Percentiles rank a stretch among this genome's conserved stretches.
These are phyloP conservation scores for Brachypodius melanocephalos DNA, from an alignment of 2,113 vertebrate species.

Conservation along the genomic window DNA sequence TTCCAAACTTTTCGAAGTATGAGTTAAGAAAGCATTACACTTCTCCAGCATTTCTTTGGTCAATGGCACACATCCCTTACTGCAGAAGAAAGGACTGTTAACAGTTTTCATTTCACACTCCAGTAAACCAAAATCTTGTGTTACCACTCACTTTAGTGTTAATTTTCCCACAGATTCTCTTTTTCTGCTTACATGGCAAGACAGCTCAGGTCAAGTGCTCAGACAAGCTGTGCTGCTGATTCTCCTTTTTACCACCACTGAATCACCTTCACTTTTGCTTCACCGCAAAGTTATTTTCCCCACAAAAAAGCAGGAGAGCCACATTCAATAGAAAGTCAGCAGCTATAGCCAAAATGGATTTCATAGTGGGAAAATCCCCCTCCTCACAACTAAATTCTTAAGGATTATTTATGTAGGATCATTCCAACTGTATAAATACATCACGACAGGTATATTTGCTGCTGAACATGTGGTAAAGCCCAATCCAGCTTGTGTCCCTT, in stretches of 20 bases:
- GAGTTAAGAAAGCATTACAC: background rate
- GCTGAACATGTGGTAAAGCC: background rate
- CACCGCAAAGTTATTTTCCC: background rate
- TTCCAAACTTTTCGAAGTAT: background rate
- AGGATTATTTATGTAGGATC: background rate
- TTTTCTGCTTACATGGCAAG: conserved; percentile 60
- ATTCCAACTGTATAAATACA: background rate
- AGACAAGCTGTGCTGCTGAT: conserved; percentile 45
- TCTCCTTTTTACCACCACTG: conserved; percentile 34
- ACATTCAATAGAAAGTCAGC: background rate
- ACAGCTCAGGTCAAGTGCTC: conserved; percentile 42
- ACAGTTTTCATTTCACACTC: conserved; percentile 60
- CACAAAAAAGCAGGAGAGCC: background rate
- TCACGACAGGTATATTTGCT: background rate
- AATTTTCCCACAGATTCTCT: conserved; percentile 48
- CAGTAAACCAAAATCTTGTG: conserved; percentile 23
- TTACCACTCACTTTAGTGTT: conserved; percentile 34
- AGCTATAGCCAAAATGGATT: background rate
- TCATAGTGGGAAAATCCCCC: background rate
- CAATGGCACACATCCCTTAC: background rate
- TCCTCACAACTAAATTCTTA: background rate
- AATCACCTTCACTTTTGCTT: conserved; percentile 50
- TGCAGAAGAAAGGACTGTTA: background rate
- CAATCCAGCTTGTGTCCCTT: background rate
- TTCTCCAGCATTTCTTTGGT: background rate